Base-by-base conservation (phyloP, 2,113 vertebrate species). In the Eulacestoma nigropectus region DNA sequence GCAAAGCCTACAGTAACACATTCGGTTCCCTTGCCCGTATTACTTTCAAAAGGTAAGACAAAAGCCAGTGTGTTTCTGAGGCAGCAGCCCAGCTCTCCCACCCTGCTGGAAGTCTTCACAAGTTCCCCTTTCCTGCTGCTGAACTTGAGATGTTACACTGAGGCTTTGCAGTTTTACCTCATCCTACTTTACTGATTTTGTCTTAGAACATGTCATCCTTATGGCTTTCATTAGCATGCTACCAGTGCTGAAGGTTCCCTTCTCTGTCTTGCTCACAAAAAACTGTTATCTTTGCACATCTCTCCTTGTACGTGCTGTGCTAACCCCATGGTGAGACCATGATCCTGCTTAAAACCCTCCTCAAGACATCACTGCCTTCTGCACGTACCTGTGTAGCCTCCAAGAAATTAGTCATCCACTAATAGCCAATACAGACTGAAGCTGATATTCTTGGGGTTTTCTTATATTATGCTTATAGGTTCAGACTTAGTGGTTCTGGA, bases 251-350 rank as follows among this genome's bases (percentile, higher is more conserved):
- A 89, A 50, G 47, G n/a, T 47, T 87, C 19, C 73, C 59, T 74
- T 70, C 33, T 16, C 76, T 63, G 47, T 29, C 12, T 65, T 0
- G 0, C 10, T 64, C 50, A 50, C 55, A 65, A 37, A 91, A 53
- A 25, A 9, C 29, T 44, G 21, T 21, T 26, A 90, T 62, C 63
- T 83, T 68, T 2, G 5, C 59, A 42, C 55, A 12, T 44, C 15
- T 5, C 22, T 69, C n/a, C 70, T 52, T 0, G 5, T 26, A 21
- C 30, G 3, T 26, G 27, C 50, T 79, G 57, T 16, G 4, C 35
- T 68, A 5, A 4, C 27, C 18, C 26, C 8, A 2, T 1, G 0
- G 29, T 52, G 41, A 80, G 44, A 39, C 35, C 6, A 1, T 3
- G 18, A 44, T n/a, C 44, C 68, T 57, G 9, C 41, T 62, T 60